These are phyloP conservation scores for Trinectes maculatus DNA, from an alignment of 2,113 vertebrate genomes.

Conservation along the genomic window DNA sequence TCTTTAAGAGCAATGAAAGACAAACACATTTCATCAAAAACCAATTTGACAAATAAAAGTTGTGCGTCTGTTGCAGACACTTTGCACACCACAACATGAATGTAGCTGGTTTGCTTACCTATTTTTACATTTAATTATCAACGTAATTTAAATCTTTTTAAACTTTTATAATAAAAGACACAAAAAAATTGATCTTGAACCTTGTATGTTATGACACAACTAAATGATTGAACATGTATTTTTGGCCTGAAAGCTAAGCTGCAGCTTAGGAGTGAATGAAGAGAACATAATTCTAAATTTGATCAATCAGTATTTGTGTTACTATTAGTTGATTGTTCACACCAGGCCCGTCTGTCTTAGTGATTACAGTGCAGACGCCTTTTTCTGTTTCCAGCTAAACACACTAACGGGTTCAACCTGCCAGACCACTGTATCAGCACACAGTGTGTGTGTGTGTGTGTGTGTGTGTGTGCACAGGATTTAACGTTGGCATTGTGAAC, in stretches of 20 bases:
- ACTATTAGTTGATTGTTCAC: constrained; percentile 41
- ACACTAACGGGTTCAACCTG: constrained; percentile 78
- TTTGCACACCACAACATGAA: too few relatives aligned
- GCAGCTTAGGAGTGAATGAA: not conserved
- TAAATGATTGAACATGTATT: constrained; percentile 2
- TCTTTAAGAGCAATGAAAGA: too few relatives aligned
- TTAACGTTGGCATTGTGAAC: constrained; percentile 6
- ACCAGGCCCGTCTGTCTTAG: constrained; percentile 3
- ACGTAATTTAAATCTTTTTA: too few relatives aligned
- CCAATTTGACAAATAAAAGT: too few relatives aligned
- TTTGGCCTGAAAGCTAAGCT: constrained; percentile 18
- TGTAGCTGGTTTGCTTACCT: too few relatives aligned
- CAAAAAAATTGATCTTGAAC: not conserved
- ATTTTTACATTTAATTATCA: too few relatives aligned
- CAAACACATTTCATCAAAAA: too few relatives aligned
- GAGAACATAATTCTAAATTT: constrained; percentile 10
- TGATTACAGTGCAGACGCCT: constrained; percentile 20
- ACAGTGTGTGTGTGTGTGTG: not conserved
- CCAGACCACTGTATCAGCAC: constrained; percentile 56
- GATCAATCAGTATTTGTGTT: constrained; percentile 38
- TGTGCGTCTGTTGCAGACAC: too few relatives aligned
- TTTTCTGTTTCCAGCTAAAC: constrained; percentile 72
- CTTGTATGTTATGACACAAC: not conserved
- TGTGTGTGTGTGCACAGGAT: not conserved
- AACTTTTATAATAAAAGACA: not conserved